Evolutionary conservation across 2,797 vertebrate species (phyloP).

Genomic region (Cynopterus sphinx): DNA sequence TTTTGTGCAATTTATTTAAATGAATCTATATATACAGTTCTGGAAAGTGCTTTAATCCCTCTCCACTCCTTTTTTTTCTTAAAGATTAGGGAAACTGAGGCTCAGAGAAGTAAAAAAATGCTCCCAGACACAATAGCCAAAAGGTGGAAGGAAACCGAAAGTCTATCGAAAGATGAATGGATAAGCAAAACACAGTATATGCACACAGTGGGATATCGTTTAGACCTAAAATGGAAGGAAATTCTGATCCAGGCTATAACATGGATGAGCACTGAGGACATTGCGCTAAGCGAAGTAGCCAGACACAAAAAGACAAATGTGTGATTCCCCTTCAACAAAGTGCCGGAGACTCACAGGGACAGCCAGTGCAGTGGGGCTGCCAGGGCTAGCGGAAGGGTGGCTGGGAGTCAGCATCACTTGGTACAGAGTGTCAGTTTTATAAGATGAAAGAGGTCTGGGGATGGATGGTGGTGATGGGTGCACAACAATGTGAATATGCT

Average conservation of each 20-base stretch:
- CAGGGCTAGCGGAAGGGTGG: not conserved
- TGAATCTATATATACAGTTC: not conserved
- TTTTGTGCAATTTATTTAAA: not conserved
- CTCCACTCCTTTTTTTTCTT: not conserved
- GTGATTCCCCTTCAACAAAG: not conserved
- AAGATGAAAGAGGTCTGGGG: not conserved
- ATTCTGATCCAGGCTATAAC: not conserved
- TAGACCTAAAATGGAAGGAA: not conserved
- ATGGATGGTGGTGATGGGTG: not conserved
- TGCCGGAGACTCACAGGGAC: not conserved
- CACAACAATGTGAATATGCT: not conserved
- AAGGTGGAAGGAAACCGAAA: not conserved
- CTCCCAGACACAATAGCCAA: not conserved
- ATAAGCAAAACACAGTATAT: not conserved
- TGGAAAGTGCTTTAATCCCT: not conserved
- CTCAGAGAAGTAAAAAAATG: not conserved
- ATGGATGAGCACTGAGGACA: not conserved
- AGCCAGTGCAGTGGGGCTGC: not conserved
- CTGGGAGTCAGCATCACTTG: not conserved
- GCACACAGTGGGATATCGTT: not conserved
- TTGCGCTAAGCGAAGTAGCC: not conserved
- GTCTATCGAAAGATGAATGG: not conserved
- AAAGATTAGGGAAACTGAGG: not conserved
- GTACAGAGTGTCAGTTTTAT: not conserved
- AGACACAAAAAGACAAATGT: not conserved